These are phyloP conservation scores for Excalfactoria chinensis DNA, from an alignment of 2,113 vertebrate species.

Conservation along the genomic window DNA sequence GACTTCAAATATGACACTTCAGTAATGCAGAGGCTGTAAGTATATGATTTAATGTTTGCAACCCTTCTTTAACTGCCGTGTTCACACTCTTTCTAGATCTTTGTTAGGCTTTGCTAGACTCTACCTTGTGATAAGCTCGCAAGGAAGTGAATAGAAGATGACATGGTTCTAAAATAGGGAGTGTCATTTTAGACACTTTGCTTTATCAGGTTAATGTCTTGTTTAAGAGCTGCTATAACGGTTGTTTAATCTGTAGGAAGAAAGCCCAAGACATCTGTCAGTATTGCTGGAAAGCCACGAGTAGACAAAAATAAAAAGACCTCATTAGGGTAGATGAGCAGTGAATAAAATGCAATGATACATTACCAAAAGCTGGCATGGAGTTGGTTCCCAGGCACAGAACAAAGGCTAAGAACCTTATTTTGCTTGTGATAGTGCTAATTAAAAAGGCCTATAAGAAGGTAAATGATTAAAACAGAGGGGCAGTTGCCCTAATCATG, in stretches of 20 bases:
- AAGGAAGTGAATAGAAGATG: background rate
- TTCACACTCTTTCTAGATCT: background rate
- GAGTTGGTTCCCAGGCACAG: background rate
- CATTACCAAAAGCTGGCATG: background rate
- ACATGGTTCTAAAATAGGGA: background rate
- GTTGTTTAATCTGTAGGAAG: background rate
- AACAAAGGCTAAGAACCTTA: constrained; percentile 18
- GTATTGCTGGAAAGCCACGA: constrained; percentile 5
- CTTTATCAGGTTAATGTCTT: constrained; percentile 11
- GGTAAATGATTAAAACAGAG: background rate
- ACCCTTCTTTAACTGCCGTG: background rate
- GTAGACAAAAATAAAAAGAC: constrained; percentile 23
- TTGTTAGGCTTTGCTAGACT: constrained; percentile 8
- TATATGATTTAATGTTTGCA: constrained; percentile 8
- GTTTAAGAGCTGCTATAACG: background rate
- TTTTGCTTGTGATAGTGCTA: background rate
- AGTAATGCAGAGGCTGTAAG: constrained; percentile 76
- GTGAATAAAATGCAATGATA: constrained; percentile 15
- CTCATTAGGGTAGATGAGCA: background rate
- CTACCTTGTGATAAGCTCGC: background rate
- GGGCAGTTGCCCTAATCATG: background rate
- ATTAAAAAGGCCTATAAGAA: background rate
- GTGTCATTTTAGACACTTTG: background rate
- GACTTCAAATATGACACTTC: constrained; percentile 57
- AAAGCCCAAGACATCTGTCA: constrained; percentile 28